Evolutionary conservation across 2,888 invertebrate genomes (phyloP), one percentile per base, ranked within the genome.

Genomic region (Aquatica leii): DNA sequence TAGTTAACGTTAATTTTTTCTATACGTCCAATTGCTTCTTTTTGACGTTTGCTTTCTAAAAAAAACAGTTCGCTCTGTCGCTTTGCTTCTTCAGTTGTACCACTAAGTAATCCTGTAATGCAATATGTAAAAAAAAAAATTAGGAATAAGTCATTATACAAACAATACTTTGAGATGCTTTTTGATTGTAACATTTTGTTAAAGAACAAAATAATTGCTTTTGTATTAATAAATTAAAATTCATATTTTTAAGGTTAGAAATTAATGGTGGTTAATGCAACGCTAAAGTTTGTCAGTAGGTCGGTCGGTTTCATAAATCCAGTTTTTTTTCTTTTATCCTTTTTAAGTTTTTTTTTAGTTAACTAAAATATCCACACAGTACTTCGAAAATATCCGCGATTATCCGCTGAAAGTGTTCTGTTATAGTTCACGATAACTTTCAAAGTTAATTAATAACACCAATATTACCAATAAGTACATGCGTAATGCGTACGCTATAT

Each of bases 1-100:
- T 92, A 94, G 62, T 88, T 86, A 0, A 98, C 92, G 81, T 93
- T 88, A 58, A 98, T 95, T 84, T 98, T 98, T 76, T 97, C 95
- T 62, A 98, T 85, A 75, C 97, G 85, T 0, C 95, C 94, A 8
- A 97, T 84, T 11, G 86, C 82, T 31, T 89, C 87, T 46, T 81
- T 78, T 78, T 97, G 96, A 0, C 91, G 85, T 67, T 88, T 86
- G 75, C 89, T 87, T 78, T 98, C 97, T 41, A 88, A 78, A 2
- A 87, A 83, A 77, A 97, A 98, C 11, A 97, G 77, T 53, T 89
- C 85, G 80, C 88, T 88, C 58, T 90, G 88, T 20, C 86, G 83
- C 56, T 84, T 82, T 55, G 83, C 81, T 11, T 84, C 84, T 46
- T 71, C 71, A 11, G 70, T 62, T 5, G 68, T 50, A 48, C 46